Evolutionary conservation across 2,113 vertebrate species (phyloP).

Genomic region (Hippocampus mohnikei): DNA sequence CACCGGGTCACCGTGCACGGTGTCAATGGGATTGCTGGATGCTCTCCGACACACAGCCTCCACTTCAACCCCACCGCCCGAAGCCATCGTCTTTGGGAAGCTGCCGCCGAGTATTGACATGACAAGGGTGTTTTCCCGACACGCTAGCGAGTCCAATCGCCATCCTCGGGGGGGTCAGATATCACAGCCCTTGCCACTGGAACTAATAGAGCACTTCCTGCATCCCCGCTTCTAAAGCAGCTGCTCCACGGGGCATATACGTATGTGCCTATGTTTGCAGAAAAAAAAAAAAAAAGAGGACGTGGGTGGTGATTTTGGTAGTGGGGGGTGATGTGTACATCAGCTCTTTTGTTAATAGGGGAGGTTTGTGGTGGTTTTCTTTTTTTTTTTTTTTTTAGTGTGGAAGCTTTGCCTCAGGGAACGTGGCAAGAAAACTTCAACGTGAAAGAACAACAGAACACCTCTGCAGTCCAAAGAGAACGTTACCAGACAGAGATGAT

Average conservation of each 20-base stretch:
- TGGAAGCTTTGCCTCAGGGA: slow-evolving; percentile 38
- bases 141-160: slow-evolving; percentile 23
- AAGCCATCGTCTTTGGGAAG: not conserved
- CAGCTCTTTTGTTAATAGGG: slow-evolving; percentile 48
- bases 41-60: slow-evolving; percentile 28
- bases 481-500: not conserved
- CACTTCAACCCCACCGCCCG: not conserved
- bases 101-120: slow-evolving; percentile 13
- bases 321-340: slow-evolving; percentile 29
- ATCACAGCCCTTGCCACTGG: slow-evolving; percentile 61
- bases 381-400: slow-evolving; percentile 44
- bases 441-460: slow-evolving; percentile 51
- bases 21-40: slow-evolving; percentile 25
- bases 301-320: not conserved
- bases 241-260: slow-evolving; percentile 47
- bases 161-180: slow-evolving; percentile 62
- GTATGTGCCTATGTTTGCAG: slow-evolving; percentile 20
- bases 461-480: slow-evolving; percentile 1
- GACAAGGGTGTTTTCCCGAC: slow-evolving; percentile 24
- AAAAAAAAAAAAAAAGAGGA: slow-evolving; percentile 8
- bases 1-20: slow-evolving; percentile 16
- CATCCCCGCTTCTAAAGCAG: slow-evolving; percentile 58
- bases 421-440: slow-evolving; percentile 46
- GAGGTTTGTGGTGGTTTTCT: slow-evolving; percentile 41
- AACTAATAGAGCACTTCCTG: slow-evolving; percentile 75